Conservation (phyloP, 2,797 vertebrate genomes). For the Perodicticus potto region DNA sequence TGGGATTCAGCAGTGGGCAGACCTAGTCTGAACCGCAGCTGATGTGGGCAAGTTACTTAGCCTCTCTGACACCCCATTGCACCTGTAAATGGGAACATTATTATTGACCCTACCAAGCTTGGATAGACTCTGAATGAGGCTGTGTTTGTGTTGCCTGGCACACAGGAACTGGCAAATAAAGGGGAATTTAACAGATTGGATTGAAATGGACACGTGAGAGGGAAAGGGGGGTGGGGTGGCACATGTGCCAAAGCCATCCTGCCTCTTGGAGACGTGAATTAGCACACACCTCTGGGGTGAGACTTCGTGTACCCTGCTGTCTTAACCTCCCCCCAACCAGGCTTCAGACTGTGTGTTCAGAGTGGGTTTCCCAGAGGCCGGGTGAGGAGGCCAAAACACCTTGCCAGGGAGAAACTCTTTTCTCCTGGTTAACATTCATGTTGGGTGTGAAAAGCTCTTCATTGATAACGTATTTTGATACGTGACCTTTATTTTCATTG, state of each 20-base stretch:
- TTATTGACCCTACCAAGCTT: background rate
- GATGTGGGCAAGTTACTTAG: background rate
- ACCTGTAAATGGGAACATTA: background rate
- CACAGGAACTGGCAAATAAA: background rate
- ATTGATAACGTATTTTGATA: background rate
- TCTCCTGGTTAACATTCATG: background rate
- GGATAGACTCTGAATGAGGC: background rate
- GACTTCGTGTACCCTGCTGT: fast-evolving
- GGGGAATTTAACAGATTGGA: background rate
- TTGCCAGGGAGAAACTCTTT: background rate
- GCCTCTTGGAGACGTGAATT: background rate
- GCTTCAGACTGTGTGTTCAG: fast-evolving
- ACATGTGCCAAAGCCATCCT: background rate
- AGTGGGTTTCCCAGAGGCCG: background rate
- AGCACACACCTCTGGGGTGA: too few relatives aligned
- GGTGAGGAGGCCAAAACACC: background rate
- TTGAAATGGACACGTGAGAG: slow-evolving; percentile 5
- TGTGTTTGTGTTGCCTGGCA: background rate
- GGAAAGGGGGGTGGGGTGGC: background rate
- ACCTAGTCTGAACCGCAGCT: background rate
- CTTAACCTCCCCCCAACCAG: too few relatives aligned
- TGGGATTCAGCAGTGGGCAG: background rate
- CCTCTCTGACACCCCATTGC: background rate
- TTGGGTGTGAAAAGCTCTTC: background rate
- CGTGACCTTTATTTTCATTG: background rate